Evolutionary conservation across 2,888 invertebrate species (phyloP).

Genomic region (Mesoligia furuncula): DNA sequence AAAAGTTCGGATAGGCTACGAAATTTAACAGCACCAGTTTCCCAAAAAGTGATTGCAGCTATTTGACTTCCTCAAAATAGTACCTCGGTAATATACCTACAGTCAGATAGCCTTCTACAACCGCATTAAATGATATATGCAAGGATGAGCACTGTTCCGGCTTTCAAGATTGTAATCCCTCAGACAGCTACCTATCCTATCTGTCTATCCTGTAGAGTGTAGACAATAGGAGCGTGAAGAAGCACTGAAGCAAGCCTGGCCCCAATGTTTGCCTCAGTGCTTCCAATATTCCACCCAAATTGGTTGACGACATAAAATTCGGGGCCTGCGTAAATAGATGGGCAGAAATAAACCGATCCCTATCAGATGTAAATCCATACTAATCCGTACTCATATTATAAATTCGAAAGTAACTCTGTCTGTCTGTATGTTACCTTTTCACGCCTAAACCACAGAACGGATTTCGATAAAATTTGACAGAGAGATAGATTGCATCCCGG

Average conservation of each 20-base stretch:
- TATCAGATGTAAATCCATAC: constrained; percentile 10
- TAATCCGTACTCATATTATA: too few species aligned
- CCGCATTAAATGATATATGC: neutral
- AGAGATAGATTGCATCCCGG: too few species aligned
- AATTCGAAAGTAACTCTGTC: too few species aligned
- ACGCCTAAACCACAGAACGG: too few species aligned
- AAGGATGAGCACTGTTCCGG: neutral
- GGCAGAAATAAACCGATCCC: constrained; percentile 21
- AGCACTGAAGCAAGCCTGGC: constrained; percentile 14
- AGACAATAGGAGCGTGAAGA: constrained; percentile 28
- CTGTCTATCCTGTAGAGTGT: neutral
- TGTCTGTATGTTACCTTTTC: too few species aligned
- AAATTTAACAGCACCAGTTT: neutral
- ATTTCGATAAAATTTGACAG: too few species aligned
- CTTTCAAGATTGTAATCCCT: neutral
- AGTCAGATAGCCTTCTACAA: neutral
- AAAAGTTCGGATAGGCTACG: too few species aligned
- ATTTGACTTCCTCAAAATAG: neutral
- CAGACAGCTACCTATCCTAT: neutral
- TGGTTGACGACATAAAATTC: constrained; percentile 20
- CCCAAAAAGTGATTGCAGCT: neutral
- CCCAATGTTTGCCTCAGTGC: constrained; percentile 35
- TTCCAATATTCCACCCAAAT: constrained; percentile 37
- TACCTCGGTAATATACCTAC: neutral
- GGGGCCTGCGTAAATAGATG: constrained; percentile 18